These are phyloP conservation scores for Pelecanoides urinatrix DNA, from an alignment of 2,113 vertebrate species.

Conservation along the genomic window DNA sequence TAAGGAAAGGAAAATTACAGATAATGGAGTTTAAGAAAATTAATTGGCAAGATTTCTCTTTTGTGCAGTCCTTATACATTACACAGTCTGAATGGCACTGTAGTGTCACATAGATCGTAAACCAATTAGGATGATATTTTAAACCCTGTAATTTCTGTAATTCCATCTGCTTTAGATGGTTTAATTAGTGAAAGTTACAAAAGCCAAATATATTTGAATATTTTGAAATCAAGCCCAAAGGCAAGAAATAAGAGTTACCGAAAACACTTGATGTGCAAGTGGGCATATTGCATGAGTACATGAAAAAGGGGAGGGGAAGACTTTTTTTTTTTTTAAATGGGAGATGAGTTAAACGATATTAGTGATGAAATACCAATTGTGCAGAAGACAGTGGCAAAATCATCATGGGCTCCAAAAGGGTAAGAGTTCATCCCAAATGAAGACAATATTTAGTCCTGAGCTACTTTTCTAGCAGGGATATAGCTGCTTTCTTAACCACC, in stretches of 20 bases:
- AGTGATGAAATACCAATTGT: neutral
- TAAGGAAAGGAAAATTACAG: constrained; percentile 16
- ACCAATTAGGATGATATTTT: constrained; percentile 82
- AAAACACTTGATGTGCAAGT: constrained; percentile 66
- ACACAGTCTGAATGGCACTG: constrained; percentile 71
- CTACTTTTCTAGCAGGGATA: neutral
- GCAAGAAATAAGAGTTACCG: constrained; percentile 70
- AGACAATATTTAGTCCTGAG: neutral
- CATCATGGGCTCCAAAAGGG: neutral
- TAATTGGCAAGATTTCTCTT: constrained; percentile 70
- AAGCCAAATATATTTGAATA: constrained; percentile 83
- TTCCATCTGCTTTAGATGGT: constrained; percentile 81
- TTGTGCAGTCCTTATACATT: constrained; percentile 63
- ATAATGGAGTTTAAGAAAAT: constrained; percentile 71
- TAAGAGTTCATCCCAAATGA: neutral
- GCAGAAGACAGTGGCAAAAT: neutral
- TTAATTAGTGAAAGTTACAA: constrained; percentile 82
- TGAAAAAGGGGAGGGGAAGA: neutral
- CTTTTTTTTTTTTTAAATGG: neutral
- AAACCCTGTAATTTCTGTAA: constrained; percentile 80
- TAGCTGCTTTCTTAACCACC: neutral
- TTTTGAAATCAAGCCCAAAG: constrained; percentile 77
- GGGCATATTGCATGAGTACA: constrained; percentile 48
- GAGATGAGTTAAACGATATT: neutral
- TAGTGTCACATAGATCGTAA: constrained; percentile 79